Evolutionary conservation across 2,797 vertebrate genomes (phyloP).

Genomic region (Anniella stebbinsi): DNA sequence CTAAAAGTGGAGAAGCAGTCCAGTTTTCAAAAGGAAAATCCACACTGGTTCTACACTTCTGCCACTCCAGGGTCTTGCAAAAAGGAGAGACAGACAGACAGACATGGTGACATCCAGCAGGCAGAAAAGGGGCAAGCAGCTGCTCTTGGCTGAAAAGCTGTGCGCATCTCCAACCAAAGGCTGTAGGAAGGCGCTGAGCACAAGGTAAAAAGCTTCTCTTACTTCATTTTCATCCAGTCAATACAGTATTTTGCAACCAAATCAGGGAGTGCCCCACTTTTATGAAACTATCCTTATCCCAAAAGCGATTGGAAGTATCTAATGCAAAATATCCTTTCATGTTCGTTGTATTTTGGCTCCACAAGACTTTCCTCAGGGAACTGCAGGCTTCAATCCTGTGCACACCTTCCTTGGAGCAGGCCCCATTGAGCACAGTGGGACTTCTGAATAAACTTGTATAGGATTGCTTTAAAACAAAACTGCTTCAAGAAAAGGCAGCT

Average conservation of each 20-base stretch:
- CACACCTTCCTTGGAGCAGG: not conserved
- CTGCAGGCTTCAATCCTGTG: not conserved
- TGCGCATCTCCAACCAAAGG: not conserved
- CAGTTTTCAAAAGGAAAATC: not conserved
- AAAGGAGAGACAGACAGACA: not conserved
- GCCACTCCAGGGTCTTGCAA: not conserved
- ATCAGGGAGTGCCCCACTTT: not conserved
- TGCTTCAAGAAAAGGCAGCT: not conserved
- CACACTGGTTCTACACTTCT: not conserved
- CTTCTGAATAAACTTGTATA: not conserved
- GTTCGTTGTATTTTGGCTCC: not conserved
- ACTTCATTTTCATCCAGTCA: not conserved
- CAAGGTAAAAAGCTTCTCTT: not conserved
- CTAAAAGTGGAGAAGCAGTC: not conserved
- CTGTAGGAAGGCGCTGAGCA: not conserved
- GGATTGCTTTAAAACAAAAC: not conserved
- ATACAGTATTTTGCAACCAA: not conserved
- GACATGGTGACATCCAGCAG: not conserved
- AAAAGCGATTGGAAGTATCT: not conserved
- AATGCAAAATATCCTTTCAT: not conserved
- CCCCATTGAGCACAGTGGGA: not conserved
- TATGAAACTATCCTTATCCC: not conserved
- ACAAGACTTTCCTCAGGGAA: not conserved
- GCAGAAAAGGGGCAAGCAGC: not conserved
- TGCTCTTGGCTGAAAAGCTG: not conserved